These are phyloP conservation scores for Ellobius talpinus DNA, from an alignment of 2,113 vertebrate species.

Conservation along the genomic window DNA sequence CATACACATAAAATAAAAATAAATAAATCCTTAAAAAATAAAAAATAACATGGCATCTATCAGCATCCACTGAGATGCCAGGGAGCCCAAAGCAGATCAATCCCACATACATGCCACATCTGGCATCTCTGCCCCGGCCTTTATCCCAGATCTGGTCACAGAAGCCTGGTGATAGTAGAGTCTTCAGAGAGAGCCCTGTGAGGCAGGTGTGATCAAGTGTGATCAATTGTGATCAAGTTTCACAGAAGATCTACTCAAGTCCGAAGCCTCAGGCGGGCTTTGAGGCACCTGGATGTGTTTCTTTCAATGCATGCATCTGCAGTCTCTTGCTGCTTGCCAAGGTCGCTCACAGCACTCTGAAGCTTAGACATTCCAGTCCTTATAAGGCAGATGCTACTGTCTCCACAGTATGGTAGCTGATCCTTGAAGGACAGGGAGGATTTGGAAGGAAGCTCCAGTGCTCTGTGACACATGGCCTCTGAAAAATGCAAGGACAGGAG, in stretches of 20 bases:
- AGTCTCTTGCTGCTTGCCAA: neutral
- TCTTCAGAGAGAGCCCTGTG: neutral
- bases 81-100: neutral
- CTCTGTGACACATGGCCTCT: neutral
- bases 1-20: neutral
- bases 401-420: neutral
- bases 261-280: neutral
- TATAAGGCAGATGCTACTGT: neutral
- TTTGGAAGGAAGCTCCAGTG: neutral
- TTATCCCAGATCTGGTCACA: neutral
- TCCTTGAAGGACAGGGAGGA: neutral
- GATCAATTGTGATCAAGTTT: neutral
- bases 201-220: neutral
- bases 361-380: neutral
- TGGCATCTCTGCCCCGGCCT: accelerated
- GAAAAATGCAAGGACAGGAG: neutral
- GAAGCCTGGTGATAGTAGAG: neutral
- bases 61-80: neutral
- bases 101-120: neutral
- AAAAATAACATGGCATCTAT: neutral
- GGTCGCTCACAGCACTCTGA: neutral
- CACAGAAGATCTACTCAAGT: neutral
- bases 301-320: neutral
- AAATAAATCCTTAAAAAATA: neutral
- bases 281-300: neutral